Conservation (phyloP, 2,888 invertebrate species). For the Schizaphis graminum region DNA sequence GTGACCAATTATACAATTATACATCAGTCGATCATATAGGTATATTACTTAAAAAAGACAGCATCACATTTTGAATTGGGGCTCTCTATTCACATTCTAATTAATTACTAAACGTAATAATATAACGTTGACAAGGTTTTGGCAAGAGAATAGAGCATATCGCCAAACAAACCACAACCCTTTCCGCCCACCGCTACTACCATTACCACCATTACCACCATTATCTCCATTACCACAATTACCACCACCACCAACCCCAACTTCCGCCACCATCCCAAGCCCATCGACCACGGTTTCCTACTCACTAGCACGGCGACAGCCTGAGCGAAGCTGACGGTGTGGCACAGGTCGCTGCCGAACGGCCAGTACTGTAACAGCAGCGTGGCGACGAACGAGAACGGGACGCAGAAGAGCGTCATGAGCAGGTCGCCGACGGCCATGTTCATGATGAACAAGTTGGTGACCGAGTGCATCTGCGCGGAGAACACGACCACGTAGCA, state of each 20-base stretch:
- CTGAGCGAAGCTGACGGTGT: constrained; percentile 75
- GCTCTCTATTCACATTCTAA: too few species aligned
- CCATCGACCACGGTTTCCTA: background rate
- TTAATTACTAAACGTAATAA: background rate
- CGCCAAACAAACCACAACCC: background rate
- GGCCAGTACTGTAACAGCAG: constrained; percentile 89
- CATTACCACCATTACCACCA: background rate
- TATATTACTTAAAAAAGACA: too few species aligned
- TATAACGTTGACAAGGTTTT: background rate
- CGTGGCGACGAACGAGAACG: constrained; percentile 88
- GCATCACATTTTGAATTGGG: too few species aligned
- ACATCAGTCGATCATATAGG: too few species aligned
- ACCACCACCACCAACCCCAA: background rate
- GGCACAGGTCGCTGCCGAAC: constrained; percentile 86
- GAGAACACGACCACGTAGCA: constrained; percentile 88
- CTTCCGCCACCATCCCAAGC: too few species aligned
- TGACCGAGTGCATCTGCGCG: constrained; percentile 90
- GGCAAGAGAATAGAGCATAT: background rate
- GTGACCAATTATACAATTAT: too few species aligned
- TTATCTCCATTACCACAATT: background rate
- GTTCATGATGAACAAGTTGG: constrained; percentile 92
- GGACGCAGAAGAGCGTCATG: constrained; percentile 91
- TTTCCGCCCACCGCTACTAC: background rate
- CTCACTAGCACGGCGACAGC: constrained; percentile 79
- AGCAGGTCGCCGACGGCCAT: constrained; percentile 90